A percentile compares a stretch with the other conserved stretches of the same genome.
Evolutionary conservation across 2,888 invertebrate species (phyloP).

Genomic region (Dicycla oo): DNA sequence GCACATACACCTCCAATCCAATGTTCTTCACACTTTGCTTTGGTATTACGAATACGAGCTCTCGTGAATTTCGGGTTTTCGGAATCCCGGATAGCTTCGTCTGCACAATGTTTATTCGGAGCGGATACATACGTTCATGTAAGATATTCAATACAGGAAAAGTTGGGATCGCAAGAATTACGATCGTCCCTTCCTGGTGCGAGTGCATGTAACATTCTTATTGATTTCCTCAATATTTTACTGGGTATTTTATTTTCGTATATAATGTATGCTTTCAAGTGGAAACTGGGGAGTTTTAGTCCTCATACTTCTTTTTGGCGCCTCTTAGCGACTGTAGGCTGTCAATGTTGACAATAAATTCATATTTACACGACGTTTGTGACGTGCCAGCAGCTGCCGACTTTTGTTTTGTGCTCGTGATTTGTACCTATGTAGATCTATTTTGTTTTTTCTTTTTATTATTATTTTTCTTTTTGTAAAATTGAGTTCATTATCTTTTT

Average conservation of each 20-base stretch:
- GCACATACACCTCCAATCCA: slow-evolving; percentile 35
- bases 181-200: slow-evolving; percentile 59
- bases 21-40: slow-evolving; percentile 48
- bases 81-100: slow-evolving; percentile 44
- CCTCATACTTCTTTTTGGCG: slow-evolving; percentile 8
- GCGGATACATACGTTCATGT: slow-evolving; percentile 61
- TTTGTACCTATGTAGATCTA: no score
- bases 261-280: slow-evolving; percentile 7
- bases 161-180: slow-evolving; percentile 67
- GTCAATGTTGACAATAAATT: slow-evolving; percentile 36
- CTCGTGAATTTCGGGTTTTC: slow-evolving; percentile 39
- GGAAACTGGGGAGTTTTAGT: slow-evolving; percentile 8
- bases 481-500: no score
- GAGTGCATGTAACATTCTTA: slow-evolving; percentile 54
- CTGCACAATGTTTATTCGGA: slow-evolving; percentile 53
- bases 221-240: slow-evolving; percentile 44
- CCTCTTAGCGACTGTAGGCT: background rate
- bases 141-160: slow-evolving; percentile 70
- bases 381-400: no score
- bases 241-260: slow-evolving; percentile 30
- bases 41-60: slow-evolving; percentile 31
- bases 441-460: no score
- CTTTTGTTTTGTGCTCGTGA: no score
- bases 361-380: no score
- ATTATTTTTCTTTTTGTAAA: no score